A percentile compares a stretch with the other conserved stretches of the same genome.
Evolutionary conservation across 2,797 vertebrate species (phyloP).

Genomic region (Sorex maritimensis): DNA sequence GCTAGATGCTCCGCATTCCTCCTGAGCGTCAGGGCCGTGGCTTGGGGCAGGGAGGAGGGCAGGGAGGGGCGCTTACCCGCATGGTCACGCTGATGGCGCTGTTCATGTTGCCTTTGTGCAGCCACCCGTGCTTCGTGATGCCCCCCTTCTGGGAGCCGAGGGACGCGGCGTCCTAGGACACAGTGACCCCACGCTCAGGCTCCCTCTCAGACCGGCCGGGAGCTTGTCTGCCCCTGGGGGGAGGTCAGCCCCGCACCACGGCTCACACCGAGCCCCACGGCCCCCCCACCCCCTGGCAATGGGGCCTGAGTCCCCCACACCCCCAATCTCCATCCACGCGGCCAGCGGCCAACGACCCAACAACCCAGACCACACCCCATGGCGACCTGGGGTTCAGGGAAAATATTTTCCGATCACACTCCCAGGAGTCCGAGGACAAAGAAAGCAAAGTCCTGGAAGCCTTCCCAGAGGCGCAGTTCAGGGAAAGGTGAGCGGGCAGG

Average conservation of each 20-base stretch:
- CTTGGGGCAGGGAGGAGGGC: too few relatives aligned
- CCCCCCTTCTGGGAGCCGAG: slow-evolving; percentile 98
- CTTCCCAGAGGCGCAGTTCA: slow-evolving; percentile 81
- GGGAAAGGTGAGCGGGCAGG: slow-evolving; percentile 77
- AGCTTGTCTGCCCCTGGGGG: background rate
- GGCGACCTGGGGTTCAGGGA: slow-evolving; percentile 36
- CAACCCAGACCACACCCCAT: background rate
- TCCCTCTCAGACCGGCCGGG: background rate
- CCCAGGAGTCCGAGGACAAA: slow-evolving; percentile 67
- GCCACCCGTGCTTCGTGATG: slow-evolving; percentile 98
- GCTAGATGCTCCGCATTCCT: background rate
- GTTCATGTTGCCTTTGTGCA: slow-evolving; percentile 99
- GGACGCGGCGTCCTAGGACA: slow-evolving; percentile 95
- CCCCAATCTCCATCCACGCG: background rate
- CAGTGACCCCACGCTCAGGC: background rate
- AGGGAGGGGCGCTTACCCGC: slow-evolving; percentile 92
- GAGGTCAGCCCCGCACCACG: too few relatives aligned
- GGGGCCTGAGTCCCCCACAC: slow-evolving; percentile 3
- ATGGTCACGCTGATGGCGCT: slow-evolving; percentile 99
- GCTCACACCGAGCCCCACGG: background rate
- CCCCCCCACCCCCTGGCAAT: background rate
- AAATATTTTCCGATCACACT: slow-evolving; percentile 78
- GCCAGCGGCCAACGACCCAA: background rate
- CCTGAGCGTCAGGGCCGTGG: background rate
- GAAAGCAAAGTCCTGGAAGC: slow-evolving; percentile 81